Evolutionary conservation across 2,113 vertebrate genomes (phyloP).

Genomic region (Lophius piscatorius): DNA sequence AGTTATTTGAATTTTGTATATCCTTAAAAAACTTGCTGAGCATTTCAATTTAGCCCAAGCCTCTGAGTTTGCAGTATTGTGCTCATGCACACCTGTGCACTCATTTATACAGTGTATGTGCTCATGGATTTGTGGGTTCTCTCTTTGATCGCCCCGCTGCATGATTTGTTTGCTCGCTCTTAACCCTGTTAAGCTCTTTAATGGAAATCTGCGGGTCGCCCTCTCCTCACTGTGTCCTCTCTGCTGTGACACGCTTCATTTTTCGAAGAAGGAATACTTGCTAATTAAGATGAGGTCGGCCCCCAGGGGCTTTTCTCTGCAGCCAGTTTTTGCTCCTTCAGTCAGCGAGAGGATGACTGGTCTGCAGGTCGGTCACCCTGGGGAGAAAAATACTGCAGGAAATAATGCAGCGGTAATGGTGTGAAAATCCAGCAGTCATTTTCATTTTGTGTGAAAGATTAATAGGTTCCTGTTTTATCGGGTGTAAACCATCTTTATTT

Average conservation of each 20-base stretch:
- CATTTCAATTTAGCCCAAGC: conserved; percentile 22
- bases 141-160: conserved; percentile 48
- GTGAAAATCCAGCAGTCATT: conserved; percentile 5
- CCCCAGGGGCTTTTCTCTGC: conserved; percentile 37
- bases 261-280: conserved; percentile 30
- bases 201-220: conserved; percentile 43
- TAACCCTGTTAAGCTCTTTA: conserved; percentile 47
- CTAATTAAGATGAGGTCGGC: conserved; percentile 45
- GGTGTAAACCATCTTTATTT: too few species aligned
- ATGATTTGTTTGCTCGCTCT: conserved; percentile 39
- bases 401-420: conserved; percentile 11
- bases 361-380: conserved; percentile 19
- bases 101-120: conserved; percentile 7
- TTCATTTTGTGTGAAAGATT: conserved; percentile 4
- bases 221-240: conserved; percentile 46
- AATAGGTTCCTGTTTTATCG: too few species aligned
- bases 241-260: conserved; percentile 25
- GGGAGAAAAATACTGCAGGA: not conserved
- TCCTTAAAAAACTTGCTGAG: conserved; percentile 39
- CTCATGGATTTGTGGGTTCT: conserved; percentile 33
- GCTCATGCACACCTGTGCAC: not conserved
- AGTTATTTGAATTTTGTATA: conserved; percentile 33
- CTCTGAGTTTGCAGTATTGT: conserved; percentile 1
- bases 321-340: conserved; percentile 25
- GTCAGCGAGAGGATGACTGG: conserved; percentile 33